phyloP scores from a whole-genome alignment of 92 coral and sea anemone genomes.

The Paramuricea clavata region DNA sequence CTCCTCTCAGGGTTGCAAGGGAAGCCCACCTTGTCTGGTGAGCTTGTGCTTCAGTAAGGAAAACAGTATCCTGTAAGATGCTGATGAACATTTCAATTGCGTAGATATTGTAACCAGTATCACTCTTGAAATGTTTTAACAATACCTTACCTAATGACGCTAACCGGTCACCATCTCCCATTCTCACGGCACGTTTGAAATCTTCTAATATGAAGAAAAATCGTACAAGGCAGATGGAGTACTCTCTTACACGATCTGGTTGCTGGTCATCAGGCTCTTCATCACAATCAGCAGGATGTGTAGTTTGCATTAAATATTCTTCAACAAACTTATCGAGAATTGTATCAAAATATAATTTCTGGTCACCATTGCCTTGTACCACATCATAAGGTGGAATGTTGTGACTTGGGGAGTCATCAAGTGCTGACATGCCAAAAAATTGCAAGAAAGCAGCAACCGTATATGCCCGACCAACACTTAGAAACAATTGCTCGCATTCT shows the following conservation, averaged over 20 bases:
- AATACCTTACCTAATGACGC: slow-evolving; percentile 68
- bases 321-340: slow-evolving; percentile 13
- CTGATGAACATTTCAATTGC: too few relatives aligned
- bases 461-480: too few relatives aligned
- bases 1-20: too few relatives aligned
- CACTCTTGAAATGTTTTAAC: slow-evolving; percentile 65
- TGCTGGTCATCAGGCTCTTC: slow-evolving; percentile 19
- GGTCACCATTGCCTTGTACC: slow-evolving; percentile 9
- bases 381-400: slow-evolving; percentile 20
- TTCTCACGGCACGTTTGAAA: slow-evolving; percentile 55
- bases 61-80: too few relatives aligned
- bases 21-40: too few relatives aligned
- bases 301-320: background rate
- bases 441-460: slow-evolving; percentile 12
- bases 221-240: slow-evolving; percentile 53
- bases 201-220: slow-evolving; percentile 41
- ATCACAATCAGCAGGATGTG: background rate
- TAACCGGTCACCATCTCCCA: slow-evolving; percentile 68
- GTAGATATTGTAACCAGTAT: slow-evolving; percentile 51
- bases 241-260: slow-evolving; percentile 27
- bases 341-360: background rate
- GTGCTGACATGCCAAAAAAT: background rate
- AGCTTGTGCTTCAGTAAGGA: too few relatives aligned
- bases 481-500: slow-evolving; percentile 19
- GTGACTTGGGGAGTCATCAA: background rate